Conservation (phyloP, 2,797 vertebrate species). For the Pitangus sulphuratus region DNA sequence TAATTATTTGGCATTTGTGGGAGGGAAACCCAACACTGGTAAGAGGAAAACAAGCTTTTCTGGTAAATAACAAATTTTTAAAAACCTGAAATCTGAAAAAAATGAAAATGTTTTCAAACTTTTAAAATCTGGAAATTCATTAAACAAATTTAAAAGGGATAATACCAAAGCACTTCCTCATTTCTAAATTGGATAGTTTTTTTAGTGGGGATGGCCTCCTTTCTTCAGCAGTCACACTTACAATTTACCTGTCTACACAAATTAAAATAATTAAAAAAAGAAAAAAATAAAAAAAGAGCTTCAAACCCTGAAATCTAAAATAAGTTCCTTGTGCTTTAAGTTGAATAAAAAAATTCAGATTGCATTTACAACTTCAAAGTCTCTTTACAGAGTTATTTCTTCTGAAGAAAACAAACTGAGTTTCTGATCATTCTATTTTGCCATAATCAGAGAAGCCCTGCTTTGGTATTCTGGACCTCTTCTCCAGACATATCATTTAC, state of each 20-base stretch:
- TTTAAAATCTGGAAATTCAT: neutral
- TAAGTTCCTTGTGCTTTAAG: neutral
- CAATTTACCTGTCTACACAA: neutral
- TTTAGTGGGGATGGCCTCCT: neutral
- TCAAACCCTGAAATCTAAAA: neutral
- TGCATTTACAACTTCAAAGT: neutral
- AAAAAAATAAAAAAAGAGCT: neutral
- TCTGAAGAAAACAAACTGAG: neutral
- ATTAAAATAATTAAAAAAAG: neutral
- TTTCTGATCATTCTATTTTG: neutral
- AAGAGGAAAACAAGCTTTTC: neutral
- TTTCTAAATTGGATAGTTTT: neutral
- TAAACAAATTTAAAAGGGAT: neutral
- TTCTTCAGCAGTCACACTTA: neutral
- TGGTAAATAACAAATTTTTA: neutral
- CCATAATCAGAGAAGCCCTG: neutral
- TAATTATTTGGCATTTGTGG: neutral
- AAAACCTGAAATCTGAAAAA: neutral
- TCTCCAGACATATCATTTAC: neutral
- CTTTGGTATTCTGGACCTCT: neutral
- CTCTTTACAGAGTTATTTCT: neutral
- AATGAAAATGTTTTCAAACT: neutral
- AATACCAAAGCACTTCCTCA: rapidly evolving
- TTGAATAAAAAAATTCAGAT: neutral
- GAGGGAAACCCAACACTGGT: neutral